Base-by-base conservation (phyloP, 2,113 vertebrate genomes). In the Ochotona princeps region DNA sequence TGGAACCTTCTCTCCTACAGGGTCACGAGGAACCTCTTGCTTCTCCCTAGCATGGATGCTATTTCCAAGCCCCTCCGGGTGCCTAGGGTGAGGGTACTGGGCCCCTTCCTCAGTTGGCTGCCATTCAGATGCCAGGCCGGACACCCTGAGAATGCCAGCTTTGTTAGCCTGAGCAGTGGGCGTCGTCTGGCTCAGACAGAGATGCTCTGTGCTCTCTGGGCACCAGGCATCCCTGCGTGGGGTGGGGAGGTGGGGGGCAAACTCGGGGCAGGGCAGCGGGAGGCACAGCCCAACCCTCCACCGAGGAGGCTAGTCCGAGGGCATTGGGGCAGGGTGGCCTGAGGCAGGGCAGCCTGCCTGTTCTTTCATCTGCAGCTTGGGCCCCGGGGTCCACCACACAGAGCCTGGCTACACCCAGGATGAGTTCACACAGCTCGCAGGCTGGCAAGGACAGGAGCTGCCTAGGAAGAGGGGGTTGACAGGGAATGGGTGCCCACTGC, bases 81-180 rank as follows among this genome's bases (percentile, higher is more conserved):
- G 17, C 83, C 65, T 5, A n/a, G 15, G 11, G 70, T 6, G 20
- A 20, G 1, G 0, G 14, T 1, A 8, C 23, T 61, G 75, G 60
- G 30, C 6, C 60, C 32, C 20, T 66, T 15, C 28, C 57, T 18
- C 38, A 26, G 26, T 30, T 11, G 20, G 30, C n/a, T 73, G 51
- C 2, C 30, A 30, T 57, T 38, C 38, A 65, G 30, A 73, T 83
- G 93, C 83, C 92, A 66, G 80, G 1, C 47, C 8, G 44, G 32
- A 7, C 70, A 73, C 69, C 47, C 44, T 2, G 30, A 96, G 94
- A 96, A 91, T 92, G 69, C 1, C 0, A 0, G 84, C 83, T 97
- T 96, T 95, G 95, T 96, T 73, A 63, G 81, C 2, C 0, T 32
- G 73, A 87, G 91, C 92, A 91, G 75, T 8, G 76, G 86, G 80